Conservation (phyloP, 2,888 invertebrate genomes). For the Panzeria rudis region DNA sequence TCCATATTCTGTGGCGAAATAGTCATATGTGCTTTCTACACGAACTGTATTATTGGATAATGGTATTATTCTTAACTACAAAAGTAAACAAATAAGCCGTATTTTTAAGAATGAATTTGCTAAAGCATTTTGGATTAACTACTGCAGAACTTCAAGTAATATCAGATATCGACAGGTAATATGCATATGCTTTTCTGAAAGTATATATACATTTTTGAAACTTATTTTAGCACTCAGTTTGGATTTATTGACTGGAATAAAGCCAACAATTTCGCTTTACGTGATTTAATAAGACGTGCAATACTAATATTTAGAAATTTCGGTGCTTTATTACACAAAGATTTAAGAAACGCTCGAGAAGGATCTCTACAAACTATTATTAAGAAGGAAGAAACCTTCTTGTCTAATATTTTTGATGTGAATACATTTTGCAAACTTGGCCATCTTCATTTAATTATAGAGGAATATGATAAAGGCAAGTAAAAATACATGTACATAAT, state of each 20-base stretch:
- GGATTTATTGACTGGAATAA: slow-evolving; percentile 93
- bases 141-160: slow-evolving; percentile 93
- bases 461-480: slow-evolving; percentile 97
- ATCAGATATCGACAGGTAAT: slow-evolving; percentile 93
- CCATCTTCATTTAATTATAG: slow-evolving; percentile 95
- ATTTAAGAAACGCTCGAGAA: background rate
- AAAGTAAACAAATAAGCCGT: slow-evolving; percentile 12
- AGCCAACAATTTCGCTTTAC: slow-evolving; percentile 91
- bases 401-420: slow-evolving; percentile 86
- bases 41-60: too few relatives aligned
- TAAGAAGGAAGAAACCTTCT: background rate
- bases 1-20: too few relatives aligned
- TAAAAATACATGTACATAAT: background rate
- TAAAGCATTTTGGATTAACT: slow-evolving; percentile 84
- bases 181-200: background rate
- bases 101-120: slow-evolving; percentile 22
- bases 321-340: slow-evolving; percentile 85
- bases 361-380: background rate
- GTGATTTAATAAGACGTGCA: slow-evolving; percentile 92
- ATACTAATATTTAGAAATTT: slow-evolving; percentile 93
- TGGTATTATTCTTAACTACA: too few relatives aligned
- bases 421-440: slow-evolving; percentile 97
- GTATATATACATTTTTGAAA: too few relatives aligned
- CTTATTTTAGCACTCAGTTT: slow-evolving; percentile 91
- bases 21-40: too few relatives aligned